Base-by-base conservation (phyloP, 92 coral and sea anemone species). In the Micromussa lordhowensis region DNA sequence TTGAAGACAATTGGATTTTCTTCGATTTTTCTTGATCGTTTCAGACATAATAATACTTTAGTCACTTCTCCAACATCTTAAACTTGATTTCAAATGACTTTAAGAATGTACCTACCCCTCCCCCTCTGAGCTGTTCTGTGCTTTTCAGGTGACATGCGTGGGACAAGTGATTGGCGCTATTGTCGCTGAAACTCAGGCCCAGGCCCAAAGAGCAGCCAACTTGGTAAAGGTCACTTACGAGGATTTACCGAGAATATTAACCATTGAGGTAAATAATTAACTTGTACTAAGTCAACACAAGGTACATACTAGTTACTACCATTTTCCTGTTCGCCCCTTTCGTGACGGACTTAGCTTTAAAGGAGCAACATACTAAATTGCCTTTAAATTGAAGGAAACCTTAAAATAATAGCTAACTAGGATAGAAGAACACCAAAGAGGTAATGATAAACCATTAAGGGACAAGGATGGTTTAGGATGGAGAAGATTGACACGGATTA, bases 131-230 rank as follows among this genome's bases (percentile, higher is more conserved):
- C 66, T 24, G 63, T 15, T 38, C 28, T 64, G 74, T 0, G 0
- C 22, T 40, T 12, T 14, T 11, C 49, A 95, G 98, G 98, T 95
- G 88, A 95, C 96, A 48, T 92, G 94, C 34, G 91, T 91, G 77
- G 98, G 98, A 0, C 98, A 95, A 90, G 81, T 88, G 70, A 95
- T 95, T 69, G 98, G 96, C n/a, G 98, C 91, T 54, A 76, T 95
- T 78, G 85, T 94, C 7, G 98, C 98, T 49, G 94, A 95, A 61
- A 95, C 98, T 63, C 96, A 95, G 80, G 91, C 96, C 84, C 96
- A 95, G 95, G 98, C 98, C 86, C 98, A 94, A 82, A 90, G 94
- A 80, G 96, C 98, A 49, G 98, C 93, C 21, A 92, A 94, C 84
- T 90, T 93, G 77, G 96, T 95, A 69, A 94, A 92, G 82, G 88